phyloP scores from a whole-genome alignment of 2,888 invertebrate genomes.

The Phragmatobia fuliginosa region DNA sequence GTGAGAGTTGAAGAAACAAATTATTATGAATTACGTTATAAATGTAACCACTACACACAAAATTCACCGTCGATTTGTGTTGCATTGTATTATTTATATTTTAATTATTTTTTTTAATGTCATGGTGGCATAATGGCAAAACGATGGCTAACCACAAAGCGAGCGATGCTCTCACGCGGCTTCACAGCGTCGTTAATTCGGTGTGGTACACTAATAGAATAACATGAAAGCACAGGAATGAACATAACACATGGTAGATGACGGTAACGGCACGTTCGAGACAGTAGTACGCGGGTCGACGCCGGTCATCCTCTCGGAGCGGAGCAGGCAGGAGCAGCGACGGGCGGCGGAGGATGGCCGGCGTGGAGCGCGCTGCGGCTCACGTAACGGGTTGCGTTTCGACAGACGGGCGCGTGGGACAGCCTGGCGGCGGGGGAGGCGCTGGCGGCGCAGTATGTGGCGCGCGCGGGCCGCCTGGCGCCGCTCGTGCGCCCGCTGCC shows the following conservation, averaged over 20 bases:
- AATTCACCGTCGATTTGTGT: constrained; percentile 51
- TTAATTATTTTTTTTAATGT: constrained; percentile 62
- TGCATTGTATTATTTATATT: constrained; percentile 52
- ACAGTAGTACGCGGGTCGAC: constrained; percentile 32
- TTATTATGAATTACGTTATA: constrained; percentile 45
- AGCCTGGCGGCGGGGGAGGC: constrained; percentile 67
- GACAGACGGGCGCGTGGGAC: constrained; percentile 58
- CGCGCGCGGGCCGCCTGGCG: constrained; percentile 67
- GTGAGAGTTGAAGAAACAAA: constrained; percentile 49
- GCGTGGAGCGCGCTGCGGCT: constrained; percentile 2
- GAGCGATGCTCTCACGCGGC: constrained; percentile 64
- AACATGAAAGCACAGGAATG: constrained; percentile 39
- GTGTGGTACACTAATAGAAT: constrained; percentile 48
- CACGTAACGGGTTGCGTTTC: constrained; percentile 11
- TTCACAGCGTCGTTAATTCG: constrained; percentile 54
- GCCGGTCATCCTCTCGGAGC: constrained; percentile 19
- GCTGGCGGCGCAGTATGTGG: constrained; percentile 26
- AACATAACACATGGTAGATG: constrained; percentile 29
- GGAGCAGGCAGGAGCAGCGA: not conserved
- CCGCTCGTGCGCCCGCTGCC: constrained; percentile 69
- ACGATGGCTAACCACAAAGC: constrained; percentile 64
- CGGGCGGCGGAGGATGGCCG: constrained; percentile 1
- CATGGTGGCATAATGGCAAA: constrained; percentile 82
- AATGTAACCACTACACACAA: constrained; percentile 53
- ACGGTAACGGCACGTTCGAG: constrained; percentile 42